Evolutionary conservation across 2,888 invertebrate genomes (phyloP), one percentile per base, ranked within the genome.

Genomic region (Belgica antarctica): DNA sequence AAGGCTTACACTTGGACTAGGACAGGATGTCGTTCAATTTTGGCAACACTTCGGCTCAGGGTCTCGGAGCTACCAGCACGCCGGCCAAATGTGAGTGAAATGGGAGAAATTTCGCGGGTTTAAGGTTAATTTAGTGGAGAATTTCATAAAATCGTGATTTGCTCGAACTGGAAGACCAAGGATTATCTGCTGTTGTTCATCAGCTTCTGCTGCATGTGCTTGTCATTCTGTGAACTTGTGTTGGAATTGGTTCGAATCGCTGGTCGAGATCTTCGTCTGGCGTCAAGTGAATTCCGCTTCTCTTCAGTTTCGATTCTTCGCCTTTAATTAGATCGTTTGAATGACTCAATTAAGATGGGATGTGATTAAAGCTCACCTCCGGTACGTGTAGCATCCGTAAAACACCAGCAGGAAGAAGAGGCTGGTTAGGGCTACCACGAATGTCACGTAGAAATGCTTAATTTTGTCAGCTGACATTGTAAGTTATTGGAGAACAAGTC

Each of bases 41-140:
- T 74, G 79, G 79, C 63, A 73, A 72, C 68, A 76, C 74, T 15
- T 77, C 76, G 71, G 74, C 76, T 63, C 77, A 77, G 47, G 77
- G 78, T 31, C 81, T 85, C 72, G 84, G 84, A 15, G 78, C 82
- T 61, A 81, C 83, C 46, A 80, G 79, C 74, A 80, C 80, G 68
- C 80, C 79, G 72, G 80, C 84, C 19, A 85, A 85, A 82, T 84
- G 85, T 86, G 78, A 82, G 83, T 78, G 15, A 57, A 62, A 41
- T 15, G 41, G 34, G 7, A 41, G 41, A 41, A 41, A 10, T 31
- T 31, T 31, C 31, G 12, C n/a, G 8, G 3, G 8, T 52, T 17
- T 52, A 46, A 57, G 66, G 66, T 52, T 68, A 52, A 52, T n/a
- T 25, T 12, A 5, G 27, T 59, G 8, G 27, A 25, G n/a, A n/a